A percentile compares a stretch with the other conserved stretches of the same genome.
Conservation (phyloP, 2,888 invertebrate species). For the Pegoplata infirma region DNA sequence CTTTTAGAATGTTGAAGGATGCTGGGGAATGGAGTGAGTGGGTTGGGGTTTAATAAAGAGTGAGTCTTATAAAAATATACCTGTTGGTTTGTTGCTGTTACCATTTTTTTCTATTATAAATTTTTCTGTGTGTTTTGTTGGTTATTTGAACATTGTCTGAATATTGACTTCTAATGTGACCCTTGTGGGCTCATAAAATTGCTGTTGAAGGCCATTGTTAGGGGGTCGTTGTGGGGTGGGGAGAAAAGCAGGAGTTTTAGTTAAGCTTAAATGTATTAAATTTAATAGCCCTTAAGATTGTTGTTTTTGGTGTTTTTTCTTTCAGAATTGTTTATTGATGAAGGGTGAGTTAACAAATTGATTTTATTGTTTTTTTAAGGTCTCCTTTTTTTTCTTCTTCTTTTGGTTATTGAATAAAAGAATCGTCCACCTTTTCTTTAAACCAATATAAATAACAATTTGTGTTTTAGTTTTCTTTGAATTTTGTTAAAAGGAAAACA, state of each 20-base stretch:
- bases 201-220: constrained; percentile 38
- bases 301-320: constrained; percentile 21
- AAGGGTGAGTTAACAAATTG: constrained; percentile 54
- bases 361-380: constrained; percentile 27
- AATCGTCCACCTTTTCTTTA: not conserved
- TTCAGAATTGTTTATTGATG: constrained; percentile 14
- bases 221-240: no score
- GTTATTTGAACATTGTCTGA: constrained; percentile 57
- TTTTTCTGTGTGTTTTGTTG: constrained; percentile 30
- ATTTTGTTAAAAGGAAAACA: not conserved
- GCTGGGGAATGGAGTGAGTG: constrained; percentile 16
- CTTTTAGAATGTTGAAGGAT: not conserved
- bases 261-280: constrained; percentile 56
- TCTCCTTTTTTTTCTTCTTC: constrained; percentile 9
- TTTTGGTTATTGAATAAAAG: constrained; percentile 45
- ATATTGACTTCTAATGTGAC: constrained; percentile 66
- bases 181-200: constrained; percentile 66
- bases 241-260: not conserved
- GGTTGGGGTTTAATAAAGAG: no score
- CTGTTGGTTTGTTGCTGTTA: constrained; percentile 61
- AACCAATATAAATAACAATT: constrained; percentile 9
- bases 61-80: constrained; percentile 58
- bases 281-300: constrained; percentile 50
- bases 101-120: constrained; percentile 25
- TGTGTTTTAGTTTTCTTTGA: not conserved